Conservation (phyloP, 30 jellyfish, hydroid and myxozoan species). For the Chironex yamaguchii region DNA sequence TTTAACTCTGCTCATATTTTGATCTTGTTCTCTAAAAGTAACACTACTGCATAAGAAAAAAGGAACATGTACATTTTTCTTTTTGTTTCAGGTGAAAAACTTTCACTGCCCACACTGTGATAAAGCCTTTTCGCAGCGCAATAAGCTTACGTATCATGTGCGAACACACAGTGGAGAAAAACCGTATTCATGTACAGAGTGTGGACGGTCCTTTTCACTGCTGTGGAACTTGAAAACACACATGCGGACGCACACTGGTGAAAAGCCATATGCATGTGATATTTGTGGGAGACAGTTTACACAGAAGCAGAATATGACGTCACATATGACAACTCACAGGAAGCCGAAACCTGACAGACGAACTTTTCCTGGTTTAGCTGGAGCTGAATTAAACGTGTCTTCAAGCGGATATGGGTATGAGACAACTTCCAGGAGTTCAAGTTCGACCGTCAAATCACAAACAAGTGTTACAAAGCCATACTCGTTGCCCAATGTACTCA, state of each 20-base stretch:
- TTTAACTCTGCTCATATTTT: too few species aligned
- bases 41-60: too few species aligned
- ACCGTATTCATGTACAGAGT: conserved; percentile 97
- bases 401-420: conserved; percentile 23
- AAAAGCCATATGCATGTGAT: conserved; percentile 97
- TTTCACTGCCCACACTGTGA: conserved; percentile 99
- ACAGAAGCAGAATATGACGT: conserved; percentile 98
- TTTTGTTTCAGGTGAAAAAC: conserved; percentile 75
- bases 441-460: not conserved
- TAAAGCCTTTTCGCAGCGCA: conserved; percentile 98
- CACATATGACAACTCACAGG: conserved; percentile 98
- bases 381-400: not conserved
- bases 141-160: conserved; percentile 94
- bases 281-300: conserved; percentile 97
- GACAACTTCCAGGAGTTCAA: conserved; percentile 23
- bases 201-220: conserved; percentile 96
- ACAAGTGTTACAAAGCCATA: not conserved
- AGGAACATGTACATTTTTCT: too few species aligned
- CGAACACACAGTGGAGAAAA: conserved; percentile 99
- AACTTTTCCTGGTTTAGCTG: conserved; percentile 57
- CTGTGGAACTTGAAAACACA: conserved; percentile 98
- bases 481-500: not conserved
- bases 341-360: conserved; percentile 76
- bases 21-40: too few species aligned
- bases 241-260: conserved; percentile 99